phyloP scores from a whole-genome alignment of 2,888 invertebrate species.

The Drosophila affinis region DNA sequence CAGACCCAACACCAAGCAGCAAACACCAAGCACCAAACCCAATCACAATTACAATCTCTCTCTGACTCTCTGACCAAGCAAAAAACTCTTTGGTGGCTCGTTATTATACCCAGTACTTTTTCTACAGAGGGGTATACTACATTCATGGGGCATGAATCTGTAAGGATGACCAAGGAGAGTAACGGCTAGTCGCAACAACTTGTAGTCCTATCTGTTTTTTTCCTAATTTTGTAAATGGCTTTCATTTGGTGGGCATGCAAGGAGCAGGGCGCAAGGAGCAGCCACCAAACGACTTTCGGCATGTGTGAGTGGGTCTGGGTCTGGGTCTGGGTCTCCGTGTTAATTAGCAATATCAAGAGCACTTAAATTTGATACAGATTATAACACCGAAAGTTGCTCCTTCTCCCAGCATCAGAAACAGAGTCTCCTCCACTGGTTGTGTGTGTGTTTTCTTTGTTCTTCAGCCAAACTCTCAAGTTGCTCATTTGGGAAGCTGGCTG shows the following conservation, averaged over 20 bases:
- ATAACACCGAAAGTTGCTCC: slow-evolving; percentile 60
- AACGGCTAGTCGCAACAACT: neutral
- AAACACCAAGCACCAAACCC: slow-evolving; percentile 38
- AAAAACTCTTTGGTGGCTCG: slow-evolving; percentile 42
- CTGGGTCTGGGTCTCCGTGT: slow-evolving; percentile 48
- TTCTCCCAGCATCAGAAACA: slow-evolving; percentile 5
- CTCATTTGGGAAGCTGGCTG: slow-evolving; percentile 39
- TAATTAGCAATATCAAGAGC: slow-evolving; percentile 76
- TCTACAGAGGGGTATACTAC: neutral
- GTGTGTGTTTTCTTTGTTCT: slow-evolving; percentile 23
- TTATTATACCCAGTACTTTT: slow-evolving; percentile 11
- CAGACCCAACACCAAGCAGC: slow-evolving; percentile 40
- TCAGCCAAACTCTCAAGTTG: slow-evolving; percentile 56
- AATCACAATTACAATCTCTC: slow-evolving; percentile 41
- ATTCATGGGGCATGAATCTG: neutral
- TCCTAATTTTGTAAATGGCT: slow-evolving; percentile 70
- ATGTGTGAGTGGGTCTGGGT: slow-evolving; percentile 37
- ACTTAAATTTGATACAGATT: slow-evolving; percentile 68
- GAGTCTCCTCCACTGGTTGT: neutral
- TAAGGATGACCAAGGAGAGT: neutral
- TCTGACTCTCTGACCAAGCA: slow-evolving; percentile 14
- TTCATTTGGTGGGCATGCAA: slow-evolving; percentile 43
- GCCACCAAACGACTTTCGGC: slow-evolving; percentile 38
- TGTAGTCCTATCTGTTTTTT: slow-evolving; percentile 49
- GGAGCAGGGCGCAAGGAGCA: slow-evolving; percentile 18